These are phyloP conservation scores for Etheostoma spectabile DNA, from an alignment of 2,113 vertebrate species.

Conservation along the genomic window DNA sequence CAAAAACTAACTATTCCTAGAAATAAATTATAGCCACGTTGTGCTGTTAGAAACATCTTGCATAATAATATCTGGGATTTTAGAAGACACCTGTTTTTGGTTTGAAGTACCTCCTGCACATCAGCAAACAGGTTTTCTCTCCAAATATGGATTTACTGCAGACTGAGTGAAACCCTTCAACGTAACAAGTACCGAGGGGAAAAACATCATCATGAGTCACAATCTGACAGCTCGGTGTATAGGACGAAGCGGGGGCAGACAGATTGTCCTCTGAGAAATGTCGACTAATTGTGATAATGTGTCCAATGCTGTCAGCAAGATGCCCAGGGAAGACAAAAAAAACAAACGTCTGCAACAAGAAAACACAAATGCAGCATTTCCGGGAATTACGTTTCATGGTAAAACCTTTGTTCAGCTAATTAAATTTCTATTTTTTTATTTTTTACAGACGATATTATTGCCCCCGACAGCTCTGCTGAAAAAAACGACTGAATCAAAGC, in stretches of 20 bases:
- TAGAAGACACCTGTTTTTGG: constrained; percentile 11
- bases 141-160: constrained; percentile 18
- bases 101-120: background rate
- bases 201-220: constrained; percentile 20
- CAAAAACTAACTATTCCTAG: background rate
- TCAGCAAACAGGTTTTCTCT: constrained; percentile 1
- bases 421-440: constrained; percentile 6
- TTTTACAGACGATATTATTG: constrained; percentile 33
- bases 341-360: background rate
- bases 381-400: constrained; percentile 35
- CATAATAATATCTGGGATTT: background rate
- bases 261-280: constrained; percentile 31
- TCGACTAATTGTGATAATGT: constrained; percentile 62
- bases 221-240: constrained; percentile 21
- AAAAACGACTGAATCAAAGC: background rate
- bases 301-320: constrained; percentile 46
- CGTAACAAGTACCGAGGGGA: background rate
- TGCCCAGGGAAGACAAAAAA: background rate
- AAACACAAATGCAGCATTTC: constrained; percentile 65
- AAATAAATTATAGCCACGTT: background rate
- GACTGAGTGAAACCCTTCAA: constrained; percentile 26
- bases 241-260: constrained; percentile 19
- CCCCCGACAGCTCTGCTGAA: constrained; percentile 42
- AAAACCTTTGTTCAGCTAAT: constrained; percentile 64
- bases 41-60: background rate